Evolutionary conservation across 2,797 vertebrate species (phyloP), one percentile per base, ranked within the genome.

Genomic region (Enteromius viviparus): DNA sequence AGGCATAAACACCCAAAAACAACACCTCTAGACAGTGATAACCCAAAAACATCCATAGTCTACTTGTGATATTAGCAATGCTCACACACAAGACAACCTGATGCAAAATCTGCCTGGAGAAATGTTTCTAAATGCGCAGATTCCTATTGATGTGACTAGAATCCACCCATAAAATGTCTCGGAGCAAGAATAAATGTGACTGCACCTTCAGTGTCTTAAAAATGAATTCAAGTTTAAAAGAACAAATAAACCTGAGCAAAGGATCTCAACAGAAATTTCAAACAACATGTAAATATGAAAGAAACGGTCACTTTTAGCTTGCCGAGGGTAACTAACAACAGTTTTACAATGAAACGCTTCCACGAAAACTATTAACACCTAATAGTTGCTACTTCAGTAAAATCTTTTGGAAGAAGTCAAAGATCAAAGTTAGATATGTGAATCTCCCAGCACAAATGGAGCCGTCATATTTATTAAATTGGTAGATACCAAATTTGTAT

Each of bases 301-400:
- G 23, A 74, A 74, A 51, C 51, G 12, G 26, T 53, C 29, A 32
- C 62, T 78, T n/a, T 11, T 26, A 74, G n/a, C 66, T 83, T 65
- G 51, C 51, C 51, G 72, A 71, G n/a, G 32, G 32, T 68, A 51
- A 65, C 34, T 64, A 60, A 72, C 19, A 64, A 76, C 8, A 51
- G 34, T 49, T 80, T 29, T 78, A 77, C 45, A 60, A n/a, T 21
- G 55, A 86, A 86, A 42, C 53, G 19, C 69, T 72, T 14, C 11
- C 14, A 62, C n/a, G 23, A 12, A 70, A 58, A 84, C 77, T 70
- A 19, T 26, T 23, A 60, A 77, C 51, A 83, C 53, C 26, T 32
- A 80, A 85, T 64, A 42, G 62, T 74, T 88, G 82, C 87, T 87
- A 87, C 87, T 81, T 78, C 23, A 78, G 64, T 37, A 71, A 84